Conservation (phyloP, 1,140 invertebrate species). For the Halotydeus destructor region DNA sequence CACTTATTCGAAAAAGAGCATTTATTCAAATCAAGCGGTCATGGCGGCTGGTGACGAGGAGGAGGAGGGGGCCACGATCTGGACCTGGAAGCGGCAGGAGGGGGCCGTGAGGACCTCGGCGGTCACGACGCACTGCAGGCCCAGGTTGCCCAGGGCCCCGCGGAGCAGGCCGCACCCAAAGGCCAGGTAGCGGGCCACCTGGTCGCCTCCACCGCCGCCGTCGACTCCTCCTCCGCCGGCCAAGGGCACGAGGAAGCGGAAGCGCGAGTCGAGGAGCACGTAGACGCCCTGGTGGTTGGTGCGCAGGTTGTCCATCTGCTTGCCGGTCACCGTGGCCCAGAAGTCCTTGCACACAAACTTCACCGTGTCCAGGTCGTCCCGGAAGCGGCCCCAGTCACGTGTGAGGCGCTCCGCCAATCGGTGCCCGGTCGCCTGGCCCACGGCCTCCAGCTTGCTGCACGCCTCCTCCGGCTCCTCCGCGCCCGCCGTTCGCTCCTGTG, state of each 20-base stretch:
- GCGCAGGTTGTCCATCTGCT: constrained; percentile 92
- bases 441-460: constrained; percentile 67
- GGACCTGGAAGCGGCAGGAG: constrained; percentile 56
- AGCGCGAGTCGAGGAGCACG: constrained; percentile 88
- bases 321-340: constrained; percentile 87
- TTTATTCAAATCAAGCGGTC: no score
- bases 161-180: constrained; percentile 88
- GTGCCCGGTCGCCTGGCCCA: constrained; percentile 76
- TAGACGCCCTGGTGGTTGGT: constrained; percentile 98
- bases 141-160: constrained; percentile 80
- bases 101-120: constrained; percentile 82
- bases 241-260: constrained; percentile 72
- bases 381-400: constrained; percentile 77
- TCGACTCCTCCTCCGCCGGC: no score
- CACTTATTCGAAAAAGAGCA: no score
- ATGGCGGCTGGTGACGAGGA: no score
- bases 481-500: no score
- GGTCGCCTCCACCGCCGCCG: no score
- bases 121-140: constrained; percentile 77
- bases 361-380: constrained; percentile 92
- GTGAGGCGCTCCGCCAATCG: constrained; percentile 71
- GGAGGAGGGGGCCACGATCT: no score
- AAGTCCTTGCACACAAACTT: constrained; percentile 99
- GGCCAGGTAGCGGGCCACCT: constrained; percentile 74
- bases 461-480: no score